phyloP scores from a whole-genome alignment of 2,113 vertebrate genomes.

The Nibea albiflora region DNA sequence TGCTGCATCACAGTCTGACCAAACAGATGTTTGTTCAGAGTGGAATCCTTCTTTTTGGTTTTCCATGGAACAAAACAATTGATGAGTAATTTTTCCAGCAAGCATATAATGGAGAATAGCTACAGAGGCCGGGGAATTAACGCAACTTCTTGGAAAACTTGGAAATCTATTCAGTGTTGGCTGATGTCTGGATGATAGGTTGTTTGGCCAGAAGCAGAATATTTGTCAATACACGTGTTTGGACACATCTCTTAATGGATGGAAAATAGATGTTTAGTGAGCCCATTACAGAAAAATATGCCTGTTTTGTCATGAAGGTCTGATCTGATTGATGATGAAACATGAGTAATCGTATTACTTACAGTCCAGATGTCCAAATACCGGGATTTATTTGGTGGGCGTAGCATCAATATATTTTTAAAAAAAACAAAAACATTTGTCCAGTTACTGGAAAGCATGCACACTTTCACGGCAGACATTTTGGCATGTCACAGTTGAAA shows the following conservation, averaged over 20 bases:
- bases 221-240: background rate
- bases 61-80: constrained; percentile 15
- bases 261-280: background rate
- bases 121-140: too few species aligned
- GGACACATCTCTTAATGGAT: background rate
- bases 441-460: background rate
- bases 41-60: background rate
- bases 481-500: background rate
- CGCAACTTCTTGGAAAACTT: background rate
- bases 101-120: background rate
- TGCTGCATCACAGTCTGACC: background rate
- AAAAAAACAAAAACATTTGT: background rate
- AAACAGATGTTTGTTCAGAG: background rate
- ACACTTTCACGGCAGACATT: background rate
- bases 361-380: background rate
- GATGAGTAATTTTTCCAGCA: background rate
- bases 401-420: background rate
- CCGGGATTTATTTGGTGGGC: background rate
- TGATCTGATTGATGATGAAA: background rate
- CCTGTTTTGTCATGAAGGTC: background rate
- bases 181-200: background rate
- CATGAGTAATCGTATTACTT: background rate
- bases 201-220: background rate
- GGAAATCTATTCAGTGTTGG: background rate
- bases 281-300: background rate